Evolutionary conservation across 2,888 invertebrate species (phyloP).

Genomic region (Pedicia rivosa): DNA sequence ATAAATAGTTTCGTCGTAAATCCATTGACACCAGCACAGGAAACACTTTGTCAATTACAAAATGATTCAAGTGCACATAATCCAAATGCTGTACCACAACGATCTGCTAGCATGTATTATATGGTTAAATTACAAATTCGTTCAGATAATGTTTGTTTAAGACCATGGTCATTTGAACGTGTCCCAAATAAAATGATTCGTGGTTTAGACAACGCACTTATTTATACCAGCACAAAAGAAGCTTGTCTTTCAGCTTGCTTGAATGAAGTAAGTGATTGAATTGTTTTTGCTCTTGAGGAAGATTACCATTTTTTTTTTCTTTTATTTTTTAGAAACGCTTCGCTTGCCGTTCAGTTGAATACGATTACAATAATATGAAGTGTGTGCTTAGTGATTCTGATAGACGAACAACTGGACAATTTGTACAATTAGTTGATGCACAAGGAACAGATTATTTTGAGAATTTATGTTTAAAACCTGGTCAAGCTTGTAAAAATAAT

Average conservation of each 20-base stretch:
- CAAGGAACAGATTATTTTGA: slow-evolving; percentile 67
- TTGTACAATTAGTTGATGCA: slow-evolving; percentile 79
- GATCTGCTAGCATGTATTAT: slow-evolving; percentile 84
- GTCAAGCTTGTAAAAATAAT: slow-evolving; percentile 74
- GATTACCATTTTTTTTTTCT: too few species aligned
- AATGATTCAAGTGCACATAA: slow-evolving; percentile 86
- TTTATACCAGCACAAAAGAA: slow-evolving; percentile 88
- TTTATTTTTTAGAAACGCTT: too few species aligned
- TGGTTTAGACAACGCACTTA: slow-evolving; percentile 78
- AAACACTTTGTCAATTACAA: slow-evolving; percentile 78
- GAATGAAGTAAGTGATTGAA: slow-evolving; percentile 58
- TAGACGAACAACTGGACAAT: slow-evolving; percentile 70
- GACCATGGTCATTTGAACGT: slow-evolving; percentile 87
- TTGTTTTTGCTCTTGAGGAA: not conserved
- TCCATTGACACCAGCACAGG: slow-evolving; percentile 80
- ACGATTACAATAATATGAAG: slow-evolving; percentile 83
- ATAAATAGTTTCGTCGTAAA: slow-evolving; percentile 90
- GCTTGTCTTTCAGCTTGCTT: slow-evolving; percentile 84
- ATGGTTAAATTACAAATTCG: slow-evolving; percentile 78
- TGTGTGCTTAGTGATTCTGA: slow-evolving; percentile 85
- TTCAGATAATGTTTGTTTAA: slow-evolving; percentile 78
- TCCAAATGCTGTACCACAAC: slow-evolving; percentile 66
- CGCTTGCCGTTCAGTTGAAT: slow-evolving; percentile 81
- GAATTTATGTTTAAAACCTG: slow-evolving; percentile 77
- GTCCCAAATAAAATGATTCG: slow-evolving; percentile 85